A percentile compares a stretch with the other conserved stretches of the same genome.
Conservation (phyloP, 2,113 vertebrate genomes). For the Hippocampus mohnikei region DNA sequence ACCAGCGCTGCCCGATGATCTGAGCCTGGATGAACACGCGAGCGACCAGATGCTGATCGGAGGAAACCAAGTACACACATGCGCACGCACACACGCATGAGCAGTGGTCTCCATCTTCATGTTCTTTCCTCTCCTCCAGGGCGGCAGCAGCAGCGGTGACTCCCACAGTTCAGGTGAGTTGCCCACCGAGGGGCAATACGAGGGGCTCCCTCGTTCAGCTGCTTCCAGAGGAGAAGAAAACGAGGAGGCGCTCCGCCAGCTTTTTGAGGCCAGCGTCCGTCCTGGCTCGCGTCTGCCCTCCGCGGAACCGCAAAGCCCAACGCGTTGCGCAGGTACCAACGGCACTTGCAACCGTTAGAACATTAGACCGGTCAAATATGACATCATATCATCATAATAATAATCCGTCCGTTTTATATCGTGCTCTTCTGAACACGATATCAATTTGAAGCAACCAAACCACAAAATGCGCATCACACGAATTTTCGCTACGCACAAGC, state of each 20-base stretch:
- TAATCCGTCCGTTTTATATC: too few species aligned
- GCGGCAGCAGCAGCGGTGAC: slow-evolving; percentile 63
- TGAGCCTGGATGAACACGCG: slow-evolving; percentile 84
- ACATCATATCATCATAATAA: not conserved
- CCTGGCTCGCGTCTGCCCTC: slow-evolving; percentile 16
- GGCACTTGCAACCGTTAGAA: not conserved
- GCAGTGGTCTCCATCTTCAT: slow-evolving; percentile 8
- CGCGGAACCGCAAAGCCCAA: slow-evolving; percentile 18
- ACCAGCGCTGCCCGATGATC: slow-evolving; percentile 84
- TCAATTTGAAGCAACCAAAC: not conserved
- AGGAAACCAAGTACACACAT: slow-evolving; percentile 75
- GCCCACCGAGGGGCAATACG: slow-evolving; percentile 28
- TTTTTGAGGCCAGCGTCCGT: slow-evolving; percentile 26
- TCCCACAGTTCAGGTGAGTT: slow-evolving; percentile 67
- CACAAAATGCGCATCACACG: too few species aligned
- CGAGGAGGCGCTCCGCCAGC: slow-evolving; percentile 33
- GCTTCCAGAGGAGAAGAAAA: slow-evolving; percentile 19
- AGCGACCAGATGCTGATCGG: slow-evolving; percentile 76
- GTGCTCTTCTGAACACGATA: too few species aligned
- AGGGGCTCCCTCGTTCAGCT: slow-evolving; percentile 10
- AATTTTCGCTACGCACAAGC: too few species aligned
- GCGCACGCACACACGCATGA: slow-evolving; percentile 6
- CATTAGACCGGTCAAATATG: not conserved
- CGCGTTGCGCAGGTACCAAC: slow-evolving; percentile 38
- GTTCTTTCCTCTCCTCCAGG: slow-evolving; percentile 43